phyloP scores from a whole-genome alignment of 2,113 vertebrate genomes.

The sheep (Ovis aries) region DNA sequence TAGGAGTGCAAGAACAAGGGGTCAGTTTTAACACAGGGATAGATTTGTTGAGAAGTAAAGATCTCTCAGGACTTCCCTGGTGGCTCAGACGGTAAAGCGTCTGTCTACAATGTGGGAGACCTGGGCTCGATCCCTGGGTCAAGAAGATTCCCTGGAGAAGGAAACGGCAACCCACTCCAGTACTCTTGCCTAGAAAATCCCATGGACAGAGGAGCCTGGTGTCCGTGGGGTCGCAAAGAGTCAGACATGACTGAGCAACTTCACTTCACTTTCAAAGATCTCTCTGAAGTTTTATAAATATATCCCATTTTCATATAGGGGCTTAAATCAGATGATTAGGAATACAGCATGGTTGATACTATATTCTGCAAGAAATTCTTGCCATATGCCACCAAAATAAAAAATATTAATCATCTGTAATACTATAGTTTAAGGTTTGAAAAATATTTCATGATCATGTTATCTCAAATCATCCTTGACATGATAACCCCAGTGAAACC shows the following conservation, averaged over 20 bases:
- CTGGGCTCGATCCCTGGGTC: too few species aligned
- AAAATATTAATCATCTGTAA: background rate
- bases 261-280: background rate
- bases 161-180: too few species aligned
- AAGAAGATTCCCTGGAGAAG: too few species aligned
- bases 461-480: background rate
- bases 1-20: background rate
- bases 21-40: background rate
- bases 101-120: too few species aligned
- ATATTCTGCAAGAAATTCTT: background rate
- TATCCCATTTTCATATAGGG: background rate
- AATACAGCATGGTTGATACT: background rate
- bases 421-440: background rate
- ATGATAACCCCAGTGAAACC: background rate
- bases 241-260: accelerated
- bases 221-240: background rate
- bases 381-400: background rate
- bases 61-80: too few species aligned
- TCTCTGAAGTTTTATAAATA: background rate
- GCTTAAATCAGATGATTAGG: background rate
- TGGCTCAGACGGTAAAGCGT: too few species aligned
- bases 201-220: too few species aligned
- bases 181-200: too few species aligned
- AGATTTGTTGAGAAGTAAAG: background rate
- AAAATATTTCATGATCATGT: background rate